These are phyloP conservation scores for Bellardia bayeri DNA, from an alignment of 2,888 invertebrate species.

Conservation along the genomic window DNA sequence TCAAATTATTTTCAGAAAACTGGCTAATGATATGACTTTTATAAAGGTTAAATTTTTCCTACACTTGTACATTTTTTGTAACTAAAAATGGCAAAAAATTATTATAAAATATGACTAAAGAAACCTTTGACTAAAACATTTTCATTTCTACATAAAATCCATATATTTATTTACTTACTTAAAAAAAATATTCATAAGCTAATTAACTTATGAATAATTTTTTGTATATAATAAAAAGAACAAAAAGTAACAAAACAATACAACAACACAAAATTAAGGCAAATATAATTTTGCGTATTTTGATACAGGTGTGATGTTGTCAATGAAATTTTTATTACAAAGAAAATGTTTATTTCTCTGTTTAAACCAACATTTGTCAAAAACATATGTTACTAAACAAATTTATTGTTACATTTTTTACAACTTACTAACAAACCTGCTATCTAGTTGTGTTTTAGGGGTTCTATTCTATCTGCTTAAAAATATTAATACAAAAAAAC, in stretches of 20 bases:
- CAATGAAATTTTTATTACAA: not conserved
- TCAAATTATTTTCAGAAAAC: no score
- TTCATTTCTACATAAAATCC: not conserved
- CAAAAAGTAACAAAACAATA: not conserved
- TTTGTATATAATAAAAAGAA: not conserved
- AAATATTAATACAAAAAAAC: not conserved
- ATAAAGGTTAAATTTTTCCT: not conserved
- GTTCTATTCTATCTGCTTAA: not conserved
- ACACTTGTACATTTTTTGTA: not conserved
- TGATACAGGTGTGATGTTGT: constrained; percentile 1
- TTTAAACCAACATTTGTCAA: constrained; percentile 21
- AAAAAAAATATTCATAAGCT: not conserved
- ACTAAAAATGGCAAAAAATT: not conserved
- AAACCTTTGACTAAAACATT: not conserved
- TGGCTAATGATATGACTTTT: not conserved
- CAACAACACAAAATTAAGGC: not conserved
- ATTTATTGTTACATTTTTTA: constrained; percentile 18
- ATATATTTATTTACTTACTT: not conserved
- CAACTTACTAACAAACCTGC: not conserved
- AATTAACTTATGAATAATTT: constrained; percentile 18
- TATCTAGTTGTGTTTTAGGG: not conserved
- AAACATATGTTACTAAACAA: constrained; percentile 9
- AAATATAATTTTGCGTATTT: not conserved
- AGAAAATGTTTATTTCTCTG: constrained; percentile 2
- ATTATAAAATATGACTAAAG: not conserved